Percentiles rank a stretch among this genome's conserved stretches.
phyloP scores from a whole-genome alignment of 2,113 vertebrate genomes.

The Cynopterus brachyotis region DNA sequence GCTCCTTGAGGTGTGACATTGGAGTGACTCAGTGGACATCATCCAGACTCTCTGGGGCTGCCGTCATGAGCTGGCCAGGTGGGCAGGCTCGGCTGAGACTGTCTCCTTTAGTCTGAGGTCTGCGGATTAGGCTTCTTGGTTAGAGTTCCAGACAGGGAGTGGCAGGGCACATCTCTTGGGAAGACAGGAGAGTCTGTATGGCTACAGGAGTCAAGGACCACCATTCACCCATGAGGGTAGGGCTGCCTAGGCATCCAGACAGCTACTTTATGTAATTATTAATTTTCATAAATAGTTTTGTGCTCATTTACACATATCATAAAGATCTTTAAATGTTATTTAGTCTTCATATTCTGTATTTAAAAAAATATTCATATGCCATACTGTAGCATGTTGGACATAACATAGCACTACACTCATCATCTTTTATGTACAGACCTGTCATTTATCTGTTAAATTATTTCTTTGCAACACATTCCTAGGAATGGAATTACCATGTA shows the following conservation, averaged over 20 bases:
- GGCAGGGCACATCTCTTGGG: neutral
- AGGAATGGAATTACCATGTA: neutral
- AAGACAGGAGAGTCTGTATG: neutral
- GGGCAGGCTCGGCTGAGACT: neutral
- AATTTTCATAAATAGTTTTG: neutral
- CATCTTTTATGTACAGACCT: neutral
- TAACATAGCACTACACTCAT: neutral
- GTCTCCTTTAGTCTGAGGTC: conserved; percentile 49
- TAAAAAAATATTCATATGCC: neutral
- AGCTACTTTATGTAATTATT: neutral
- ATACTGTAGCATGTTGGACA: neutral
- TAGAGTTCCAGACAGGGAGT: conserved; percentile 29
- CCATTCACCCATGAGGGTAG: neutral
- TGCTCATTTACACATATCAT: neutral
- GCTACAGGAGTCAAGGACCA: neutral
- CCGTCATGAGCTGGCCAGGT: neutral
- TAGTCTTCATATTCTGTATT: neutral
- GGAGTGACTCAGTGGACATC: neutral
- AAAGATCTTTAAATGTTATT: neutral
- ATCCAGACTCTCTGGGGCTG: neutral
- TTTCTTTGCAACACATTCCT: neutral
- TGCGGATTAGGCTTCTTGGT: conserved; percentile 11
- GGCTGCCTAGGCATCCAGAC: rapidly evolving
- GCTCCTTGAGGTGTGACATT: neutral
- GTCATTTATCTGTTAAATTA: neutral